Evolutionary conservation across 2,888 invertebrate genomes (phyloP), one percentile per base, ranked within the genome.

Genomic region (Tinea trinotella): DNA sequence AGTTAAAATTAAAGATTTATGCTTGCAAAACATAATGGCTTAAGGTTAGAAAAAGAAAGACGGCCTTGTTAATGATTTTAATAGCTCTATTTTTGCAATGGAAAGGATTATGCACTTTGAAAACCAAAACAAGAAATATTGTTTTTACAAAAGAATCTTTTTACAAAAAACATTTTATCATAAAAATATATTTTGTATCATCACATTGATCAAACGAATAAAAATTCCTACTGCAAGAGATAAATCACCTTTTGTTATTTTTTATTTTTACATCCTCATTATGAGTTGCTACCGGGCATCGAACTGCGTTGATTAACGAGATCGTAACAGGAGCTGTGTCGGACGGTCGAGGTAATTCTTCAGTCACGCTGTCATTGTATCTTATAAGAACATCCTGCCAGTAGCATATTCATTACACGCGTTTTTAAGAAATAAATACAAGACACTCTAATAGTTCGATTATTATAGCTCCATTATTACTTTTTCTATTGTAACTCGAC

Each of bases 281-380:
- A 67, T 68, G 67, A 62, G 62, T 59, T 65, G 71, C 73, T 74
- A 75, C 75, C 70, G 73, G 40, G 40, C 40, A 40, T 40, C 40
- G 40, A 40, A 15, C 34, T 19, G 36, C 35, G 34, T n/a, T 19
- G 40, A 40, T 40, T 40, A 40, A 40, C 40, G 19, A 34, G 18
- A 53, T 34, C 40, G 40, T 40, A 71, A 75, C 67, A 64, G 63
- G 67, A 76, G 70, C 62, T 65, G 59, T 55, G 56, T 57, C 58
- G 54, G 52, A 40, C 15, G 40, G 40, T 40, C 40, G 40, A 40
- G 40, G 40, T 40, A 15, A 40, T 40, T 40, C 40, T 40, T 40
- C 40, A 40, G 40, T 15, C 40, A 40, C 40, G 40, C 40, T 40
- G 40, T 40, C 40, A 40, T 13, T 40, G 40, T 40, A 40, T 40